Base-by-base conservation (phyloP, 2,888 invertebrate genomes). In the Amblyjoppa proteus region DNA sequence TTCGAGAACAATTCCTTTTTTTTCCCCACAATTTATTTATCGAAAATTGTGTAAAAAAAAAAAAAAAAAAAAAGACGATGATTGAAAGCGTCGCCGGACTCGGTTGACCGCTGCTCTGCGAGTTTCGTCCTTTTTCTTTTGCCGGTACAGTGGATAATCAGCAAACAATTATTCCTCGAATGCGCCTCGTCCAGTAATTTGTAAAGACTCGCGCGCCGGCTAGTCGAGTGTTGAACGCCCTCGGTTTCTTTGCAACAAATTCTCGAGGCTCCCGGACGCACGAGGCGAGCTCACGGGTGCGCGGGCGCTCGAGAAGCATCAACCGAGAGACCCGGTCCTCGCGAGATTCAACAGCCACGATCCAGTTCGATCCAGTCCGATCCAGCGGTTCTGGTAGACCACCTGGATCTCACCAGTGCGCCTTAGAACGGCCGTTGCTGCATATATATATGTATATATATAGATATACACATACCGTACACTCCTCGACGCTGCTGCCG, bases 361-460 rank as follows among this genome's bases (percentile, higher is more conserved):
- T 90, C 92, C 92, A 92, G 92, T 92, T 92, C 85, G 87, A 91
- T 89, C 92, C 92, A 90, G 92, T 89, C 84, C 31, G 81, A 92
- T 81, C 83, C 90, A 87, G 87, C 84, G 76, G 81, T 87, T 88
- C 89, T 85, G 87, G 87, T 85, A 85, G 87, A 87, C 88, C 88
- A 90, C 88, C 91, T 92, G 92, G 89, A 89, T 88, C 66, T 76
- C 84, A 81, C 70, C 70, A 58, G 78, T 81, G 64, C 81, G 71
- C 45, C 34, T 71, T 73, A 45, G 64, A 51, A 34, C 49, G 64
- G 25, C 61, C 16, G 61, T 11, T 16, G 61, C 31, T 31, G 61
- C 11, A 61, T 7, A 64, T 56, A 41, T 41, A 41, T 25, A 13
- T 58, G 20, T 41, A 41, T 28, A 41, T 28, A 25, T n/a, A 58